A percentile compares a stretch with the other conserved stretches of the same genome.
phyloP scores from a whole-genome alignment of 92 coral and sea anemone species.

The Scolanthus callimorphus region DNA sequence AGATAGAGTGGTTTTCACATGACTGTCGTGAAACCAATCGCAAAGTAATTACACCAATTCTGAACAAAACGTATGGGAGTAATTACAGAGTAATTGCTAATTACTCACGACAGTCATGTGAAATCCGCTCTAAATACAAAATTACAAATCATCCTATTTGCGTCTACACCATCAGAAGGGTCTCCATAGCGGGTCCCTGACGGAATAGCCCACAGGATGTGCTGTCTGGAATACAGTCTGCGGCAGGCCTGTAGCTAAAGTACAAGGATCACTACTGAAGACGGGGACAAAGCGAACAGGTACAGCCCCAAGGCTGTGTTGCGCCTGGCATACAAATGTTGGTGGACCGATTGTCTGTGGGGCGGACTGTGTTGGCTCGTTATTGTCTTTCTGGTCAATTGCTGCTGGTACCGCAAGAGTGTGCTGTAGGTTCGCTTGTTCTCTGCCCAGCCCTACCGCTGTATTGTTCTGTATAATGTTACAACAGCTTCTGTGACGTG shows the following conservation, averaged over 20 bases:
- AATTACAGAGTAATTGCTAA: no score
- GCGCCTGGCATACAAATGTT: background rate
- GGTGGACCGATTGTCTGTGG: background rate
- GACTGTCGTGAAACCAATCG: no score
- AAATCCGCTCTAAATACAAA: no score
- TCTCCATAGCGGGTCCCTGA: conserved; percentile 1
- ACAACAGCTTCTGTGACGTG: no score
- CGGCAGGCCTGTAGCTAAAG: background rate
- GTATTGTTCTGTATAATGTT: no score
- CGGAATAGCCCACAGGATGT: background rate
- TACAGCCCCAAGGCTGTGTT: background rate
- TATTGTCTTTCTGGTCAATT: background rate
- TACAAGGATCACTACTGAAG: background rate
- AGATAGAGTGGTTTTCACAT: no score
- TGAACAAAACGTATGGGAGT: no score
- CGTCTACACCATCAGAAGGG: background rate
- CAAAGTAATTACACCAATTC: no score
- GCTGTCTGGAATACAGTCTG: background rate
- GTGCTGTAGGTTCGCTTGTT: background rate
- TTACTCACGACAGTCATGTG: no score
- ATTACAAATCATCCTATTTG: no score
- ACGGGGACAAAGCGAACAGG: conserved; percentile 2
- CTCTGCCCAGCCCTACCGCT: no score
- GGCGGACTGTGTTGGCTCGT: background rate
- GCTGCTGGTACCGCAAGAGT: background rate